Base-by-base conservation (phyloP, 2,797 vertebrate genomes). In the Salarias fasciatus region DNA sequence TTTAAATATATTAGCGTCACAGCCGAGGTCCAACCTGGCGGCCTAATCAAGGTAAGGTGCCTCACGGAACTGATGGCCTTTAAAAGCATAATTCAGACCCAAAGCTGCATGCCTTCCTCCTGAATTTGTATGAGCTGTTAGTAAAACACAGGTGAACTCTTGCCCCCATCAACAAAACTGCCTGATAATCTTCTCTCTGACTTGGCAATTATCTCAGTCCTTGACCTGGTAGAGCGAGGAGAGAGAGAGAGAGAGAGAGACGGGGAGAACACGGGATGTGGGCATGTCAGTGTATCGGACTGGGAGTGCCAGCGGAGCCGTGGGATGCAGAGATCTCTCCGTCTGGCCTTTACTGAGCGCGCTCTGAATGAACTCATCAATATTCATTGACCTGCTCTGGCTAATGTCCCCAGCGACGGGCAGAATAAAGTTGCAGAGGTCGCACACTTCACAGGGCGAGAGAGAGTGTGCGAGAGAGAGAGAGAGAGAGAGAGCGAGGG, bases 371-470 rank as follows among this genome's bases (percentile, higher is more conserved):
- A 86, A 72, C 85, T 86, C 85, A 92, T 93, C 90, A 92, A 91
- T 92, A 93, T 93, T 91, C 89, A 91, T 88, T 84, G 82, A 91
- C 84, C 88, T 37, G 69, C 84, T 82, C 77, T 2, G 56, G 81
- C 81, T 89, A 77, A 82, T 72, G 86, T 90, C 89, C 83, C 88
- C 43, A 38, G 86, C 38, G 87, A 83, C 53, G 35, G 76, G 67
- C 77, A 49, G 83, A 81, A 90, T 89, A 85, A 88, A 89, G 89
- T 86, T 86, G 75, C 88, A 88, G 89, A 91, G 88, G 91, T 89
- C 87, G 64, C 75, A 79, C 71, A 81, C 83, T 87, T 86, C 79
- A 82, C 73, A 63, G 57, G 63, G 46, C 28, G 72, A 66, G 73
- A 52, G 57, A 31, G 58, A 56, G 56, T 5, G 0, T 2, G 75